Evolutionary conservation across 2,888 invertebrate species (phyloP).

Genomic region (Geophilus truncorum): DNA sequence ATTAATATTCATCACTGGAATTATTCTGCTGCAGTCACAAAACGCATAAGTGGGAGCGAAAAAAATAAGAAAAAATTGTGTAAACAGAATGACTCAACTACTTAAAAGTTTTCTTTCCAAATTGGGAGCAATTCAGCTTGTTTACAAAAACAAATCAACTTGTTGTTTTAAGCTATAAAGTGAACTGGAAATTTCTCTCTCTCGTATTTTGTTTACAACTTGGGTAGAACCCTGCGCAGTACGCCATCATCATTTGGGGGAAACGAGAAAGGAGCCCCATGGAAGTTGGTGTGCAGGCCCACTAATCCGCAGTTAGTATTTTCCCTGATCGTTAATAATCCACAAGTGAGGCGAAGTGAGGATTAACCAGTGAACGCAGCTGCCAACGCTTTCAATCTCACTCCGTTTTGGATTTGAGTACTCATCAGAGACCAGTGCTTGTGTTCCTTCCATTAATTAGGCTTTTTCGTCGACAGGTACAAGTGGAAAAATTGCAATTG

Average conservation of each 20-base stretch:
- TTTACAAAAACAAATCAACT: not conserved
- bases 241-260: not conserved
- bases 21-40: too few species aligned
- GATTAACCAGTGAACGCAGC: slow-evolving; percentile 7
- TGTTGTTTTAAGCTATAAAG: not conserved
- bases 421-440: slow-evolving; percentile 5
- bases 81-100: too few species aligned
- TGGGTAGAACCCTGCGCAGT: not conserved
- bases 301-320: slow-evolving; percentile 12
- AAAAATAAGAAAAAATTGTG: too few species aligned
- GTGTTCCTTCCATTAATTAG: slow-evolving; percentile 2
- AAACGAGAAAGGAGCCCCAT: not conserved
- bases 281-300: not conserved
- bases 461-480: not conserved
- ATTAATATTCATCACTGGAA: too few species aligned
- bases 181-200: not conserved
- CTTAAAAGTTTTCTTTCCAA: too few species aligned
- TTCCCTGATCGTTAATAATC: slow-evolving; percentile 1
- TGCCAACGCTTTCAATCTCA: slow-evolving; percentile 4
- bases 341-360: not conserved
- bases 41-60: too few species aligned
- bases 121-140: not conserved
- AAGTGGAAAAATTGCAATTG: slow-evolving; percentile 8
- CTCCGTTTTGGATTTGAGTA: not conserved
- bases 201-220: not conserved